These are phyloP conservation scores for Archips crataeganus DNA, from an alignment of 2,888 invertebrate genomes.

Conservation along the genomic window DNA sequence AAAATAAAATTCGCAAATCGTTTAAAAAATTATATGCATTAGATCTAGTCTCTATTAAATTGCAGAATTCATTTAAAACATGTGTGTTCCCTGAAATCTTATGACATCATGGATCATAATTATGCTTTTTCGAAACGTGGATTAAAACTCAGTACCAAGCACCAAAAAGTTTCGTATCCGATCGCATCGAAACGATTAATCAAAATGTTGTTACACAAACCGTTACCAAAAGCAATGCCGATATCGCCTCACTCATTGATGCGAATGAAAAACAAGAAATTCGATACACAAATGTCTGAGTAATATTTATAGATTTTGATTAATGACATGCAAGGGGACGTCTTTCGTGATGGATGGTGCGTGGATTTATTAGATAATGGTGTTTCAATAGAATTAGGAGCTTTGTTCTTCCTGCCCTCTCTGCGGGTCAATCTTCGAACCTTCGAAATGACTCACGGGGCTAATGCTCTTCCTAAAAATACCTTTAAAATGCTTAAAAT, in stretches of 20 bases:
- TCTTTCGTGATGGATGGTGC: constrained; percentile 75
- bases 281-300: constrained; percentile 77
- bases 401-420: constrained; percentile 78
- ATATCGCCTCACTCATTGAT: constrained; percentile 35
- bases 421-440: constrained; percentile 52
- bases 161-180: constrained; percentile 20
- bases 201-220: constrained; percentile 40
- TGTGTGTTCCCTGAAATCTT: too few species aligned
- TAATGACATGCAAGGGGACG: constrained; percentile 79
- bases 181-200: constrained; percentile 38
- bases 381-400: constrained; percentile 82
- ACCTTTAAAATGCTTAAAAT: not conserved
- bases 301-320: constrained; percentile 83
- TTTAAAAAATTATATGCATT: too few species aligned
- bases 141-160: not conserved
- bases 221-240: constrained; percentile 33
- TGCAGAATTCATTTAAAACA: too few species aligned
- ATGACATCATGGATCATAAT: too few species aligned
- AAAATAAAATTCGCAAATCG: too few species aligned
- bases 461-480: not conserved
- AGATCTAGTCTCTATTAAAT: too few species aligned
- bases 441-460: not conserved
- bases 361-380: constrained; percentile 83
- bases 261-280: constrained; percentile 54
- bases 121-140: too few species aligned